Evolutionary conservation across 2,888 invertebrate genomes (phyloP).

Genomic region (Sinhomidia bicolor): DNA sequence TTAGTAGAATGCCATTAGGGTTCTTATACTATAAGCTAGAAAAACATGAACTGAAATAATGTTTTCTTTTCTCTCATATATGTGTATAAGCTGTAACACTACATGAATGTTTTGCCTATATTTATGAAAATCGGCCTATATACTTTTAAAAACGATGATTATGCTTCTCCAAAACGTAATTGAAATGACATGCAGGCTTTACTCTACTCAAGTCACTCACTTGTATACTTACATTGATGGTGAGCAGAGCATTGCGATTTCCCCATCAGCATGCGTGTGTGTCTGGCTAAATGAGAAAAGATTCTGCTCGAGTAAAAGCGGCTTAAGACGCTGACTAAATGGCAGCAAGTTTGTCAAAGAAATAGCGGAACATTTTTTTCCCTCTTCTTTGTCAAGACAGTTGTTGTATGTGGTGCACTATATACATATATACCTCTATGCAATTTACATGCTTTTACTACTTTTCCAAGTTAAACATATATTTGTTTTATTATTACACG

Average conservation of each 20-base stretch:
- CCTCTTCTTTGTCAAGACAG: slow-evolving; percentile 32
- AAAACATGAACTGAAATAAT: not conserved
- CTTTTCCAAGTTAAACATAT: too few relatives aligned
- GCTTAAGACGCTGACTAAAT: slow-evolving; percentile 54
- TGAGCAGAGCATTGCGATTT: slow-evolving; percentile 13
- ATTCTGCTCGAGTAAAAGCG: slow-evolving; percentile 34
- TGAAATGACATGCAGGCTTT: slow-evolving; percentile 44
- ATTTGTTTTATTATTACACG: not conserved
- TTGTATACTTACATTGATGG: slow-evolving; percentile 10
- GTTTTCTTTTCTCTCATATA: too few relatives aligned
- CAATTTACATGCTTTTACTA: too few relatives aligned
- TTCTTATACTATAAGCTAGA: not conserved
- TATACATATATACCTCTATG: too few relatives aligned
- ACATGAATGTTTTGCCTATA: not conserved
- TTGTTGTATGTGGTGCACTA: not conserved
- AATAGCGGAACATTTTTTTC: slow-evolving; percentile 59
- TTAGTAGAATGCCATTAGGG: slow-evolving; percentile 23
- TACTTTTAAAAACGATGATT: not conserved
- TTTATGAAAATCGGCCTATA: not conserved
- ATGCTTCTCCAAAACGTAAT: slow-evolving; percentile 22
- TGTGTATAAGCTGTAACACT: too few relatives aligned
- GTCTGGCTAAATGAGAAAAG: slow-evolving; percentile 38
- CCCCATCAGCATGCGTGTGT: slow-evolving; percentile 35
- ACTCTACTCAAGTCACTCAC: slow-evolving; percentile 31
- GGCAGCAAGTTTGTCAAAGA: slow-evolving; percentile 61